Evolutionary conservation across 2,888 invertebrate genomes (phyloP), one percentile per base, ranked within the genome.

Genomic region (Idaea straminata): DNA sequence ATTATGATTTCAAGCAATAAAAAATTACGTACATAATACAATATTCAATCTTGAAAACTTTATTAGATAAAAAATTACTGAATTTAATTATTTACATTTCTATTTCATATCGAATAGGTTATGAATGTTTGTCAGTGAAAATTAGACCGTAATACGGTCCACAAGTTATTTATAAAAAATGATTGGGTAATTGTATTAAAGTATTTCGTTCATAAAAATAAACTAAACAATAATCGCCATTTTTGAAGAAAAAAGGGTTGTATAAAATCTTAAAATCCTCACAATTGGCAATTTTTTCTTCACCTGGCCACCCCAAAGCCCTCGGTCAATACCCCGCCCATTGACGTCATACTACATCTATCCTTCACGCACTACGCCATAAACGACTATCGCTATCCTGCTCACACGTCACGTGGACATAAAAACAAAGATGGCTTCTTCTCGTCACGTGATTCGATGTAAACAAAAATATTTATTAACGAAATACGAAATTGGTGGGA

Each of bases 301-400:
- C 10, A 47, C 47, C 47, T 47, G 47, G 47, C 47, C 10, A 47
- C 47, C 47, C 13, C 47, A 47, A 7, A 47, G 47, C 47, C 47
- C 47, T 47, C 47, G 47, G 47, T 47, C 47, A 47, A 47, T 47
- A 47, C 47, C 47, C 47, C 10, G 36, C 36, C 36, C 36, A 47
- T 69, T 65, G 59, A 64, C 67, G 64, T 65, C 64, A 69, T 34
- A 75, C 75, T 74, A 76, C 71, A 75, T 70, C 70, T 61, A 60
- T 83, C 81, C 72, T 71, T 80, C 67, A 66, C 76, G 34, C 77
- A 71, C 83, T 47, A 25, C 36, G 25, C 60, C 6, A 35, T 66
- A 15, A 35, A 7, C 65, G 67, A 13, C 47, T 13, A 6, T 47
- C 10, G 47, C 47, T 47, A 47, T 6, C 47, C 13, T 10, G 47